These are phyloP conservation scores for Encarsia formosa DNA, from an alignment of 2,888 invertebrate species.

Conservation along the genomic window DNA sequence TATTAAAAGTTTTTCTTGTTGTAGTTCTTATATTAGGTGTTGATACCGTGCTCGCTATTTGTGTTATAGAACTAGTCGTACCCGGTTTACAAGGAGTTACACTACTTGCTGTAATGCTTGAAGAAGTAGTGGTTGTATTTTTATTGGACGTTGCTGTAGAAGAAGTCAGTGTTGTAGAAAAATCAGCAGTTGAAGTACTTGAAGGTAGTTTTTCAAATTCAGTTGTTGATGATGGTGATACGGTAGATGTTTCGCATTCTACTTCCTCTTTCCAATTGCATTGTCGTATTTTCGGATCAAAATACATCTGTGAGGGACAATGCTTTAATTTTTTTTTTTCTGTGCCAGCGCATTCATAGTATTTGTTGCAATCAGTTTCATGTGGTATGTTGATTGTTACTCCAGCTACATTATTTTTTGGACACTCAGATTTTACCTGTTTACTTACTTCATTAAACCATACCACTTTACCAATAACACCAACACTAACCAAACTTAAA, in stretches of 20 bases:
- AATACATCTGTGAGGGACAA: slow-evolving; percentile 7
- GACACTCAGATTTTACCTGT: background rate
- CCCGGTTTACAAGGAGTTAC: background rate
- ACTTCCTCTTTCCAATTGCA: slow-evolving; percentile 7
- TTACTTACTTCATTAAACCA: background rate
- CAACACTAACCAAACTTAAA: too few species aligned
- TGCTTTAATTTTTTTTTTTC: background rate
- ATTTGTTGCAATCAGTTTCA: slow-evolving; percentile 18
- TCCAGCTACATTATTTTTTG: background rate
- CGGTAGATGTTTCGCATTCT: background rate
- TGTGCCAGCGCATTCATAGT: slow-evolving; percentile 11
- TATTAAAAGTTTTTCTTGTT: background rate
- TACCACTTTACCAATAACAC: background rate
- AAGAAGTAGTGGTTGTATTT: background rate
- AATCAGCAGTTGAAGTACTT: background rate
- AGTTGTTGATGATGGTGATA: background rate
- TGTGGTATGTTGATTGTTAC: slow-evolving; percentile 5
- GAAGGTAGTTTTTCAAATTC: background rate
- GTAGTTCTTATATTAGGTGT: background rate
- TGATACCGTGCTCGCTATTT: background rate
- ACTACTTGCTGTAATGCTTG: background rate
- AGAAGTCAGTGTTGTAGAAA: background rate
- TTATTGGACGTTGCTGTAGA: background rate
- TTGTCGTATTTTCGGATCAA: background rate
- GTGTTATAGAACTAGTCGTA: background rate